phyloP scores from a whole-genome alignment of 2,888 invertebrate species.

The Hydropsyche betteni region DNA sequence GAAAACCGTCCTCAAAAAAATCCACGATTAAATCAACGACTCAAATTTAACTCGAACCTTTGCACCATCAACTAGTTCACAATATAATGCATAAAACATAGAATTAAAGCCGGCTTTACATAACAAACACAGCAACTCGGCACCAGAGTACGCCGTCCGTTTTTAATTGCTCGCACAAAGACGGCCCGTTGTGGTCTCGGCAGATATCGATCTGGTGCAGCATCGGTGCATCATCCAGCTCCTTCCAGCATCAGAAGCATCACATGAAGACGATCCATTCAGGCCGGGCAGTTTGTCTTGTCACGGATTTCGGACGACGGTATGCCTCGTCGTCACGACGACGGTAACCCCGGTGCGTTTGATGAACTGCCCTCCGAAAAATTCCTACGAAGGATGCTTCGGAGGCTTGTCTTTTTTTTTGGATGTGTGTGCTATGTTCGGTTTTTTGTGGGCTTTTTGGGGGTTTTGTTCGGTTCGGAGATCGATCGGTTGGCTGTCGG shows the following conservation, averaged over 20 bases:
- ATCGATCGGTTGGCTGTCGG: too few species aligned
- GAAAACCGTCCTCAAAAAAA: too few species aligned
- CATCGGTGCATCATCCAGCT: not conserved
- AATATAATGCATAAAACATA: too few species aligned
- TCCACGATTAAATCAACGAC: too few species aligned
- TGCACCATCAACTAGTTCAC: too few species aligned
- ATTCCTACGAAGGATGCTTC: constrained; percentile 7
- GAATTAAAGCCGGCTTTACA: too few species aligned
- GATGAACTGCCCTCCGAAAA: constrained; percentile 30
- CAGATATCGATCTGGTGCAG: constrained; percentile 33
- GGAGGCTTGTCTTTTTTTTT: constrained; percentile 1
- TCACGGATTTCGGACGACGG: constrained; percentile 38
- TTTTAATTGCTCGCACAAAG: not conserved
- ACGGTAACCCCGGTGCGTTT: constrained; percentile 32
- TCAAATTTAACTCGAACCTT: too few species aligned
- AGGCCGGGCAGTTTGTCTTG: constrained; percentile 39
- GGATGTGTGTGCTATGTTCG: not conserved
- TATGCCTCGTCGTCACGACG: constrained; percentile 40
- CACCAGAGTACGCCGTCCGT: too few species aligned
- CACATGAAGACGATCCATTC: constrained; percentile 25
- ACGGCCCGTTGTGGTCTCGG: not conserved
- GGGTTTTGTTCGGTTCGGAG: too few species aligned
- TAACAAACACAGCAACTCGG: too few species aligned
- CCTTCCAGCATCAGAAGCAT: constrained; percentile 2
- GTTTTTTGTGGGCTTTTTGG: not conserved